Evolutionary conservation across 2,888 invertebrate species (phyloP).

Genomic region (Portevinia maculata): DNA sequence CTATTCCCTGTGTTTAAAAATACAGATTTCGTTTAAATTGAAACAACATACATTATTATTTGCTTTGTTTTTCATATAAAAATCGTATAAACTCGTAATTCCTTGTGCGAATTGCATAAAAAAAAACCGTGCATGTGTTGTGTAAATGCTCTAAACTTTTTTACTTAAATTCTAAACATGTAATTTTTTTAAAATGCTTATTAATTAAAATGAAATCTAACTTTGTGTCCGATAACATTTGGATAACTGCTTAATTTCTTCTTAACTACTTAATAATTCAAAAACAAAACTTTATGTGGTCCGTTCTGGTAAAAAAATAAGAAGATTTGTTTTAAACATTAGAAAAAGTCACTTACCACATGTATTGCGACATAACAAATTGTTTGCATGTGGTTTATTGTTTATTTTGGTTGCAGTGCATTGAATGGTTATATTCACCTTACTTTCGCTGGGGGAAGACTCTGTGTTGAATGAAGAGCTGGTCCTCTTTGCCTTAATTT

Average conservation of each 20-base stretch:
- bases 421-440: slow-evolving; percentile 30
- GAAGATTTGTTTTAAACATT: slow-evolving; percentile 7
- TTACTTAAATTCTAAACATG: slow-evolving; percentile 29
- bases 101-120: slow-evolving; percentile 38
- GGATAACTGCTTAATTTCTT: slow-evolving; percentile 11
- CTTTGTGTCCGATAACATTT: slow-evolving; percentile 38
- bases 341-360: slow-evolving; percentile 53
- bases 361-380: slow-evolving; percentile 18
- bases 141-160: slow-evolving; percentile 44
- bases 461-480: slow-evolving; percentile 30
- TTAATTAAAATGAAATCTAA: slow-evolving; percentile 24
- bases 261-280: slow-evolving; percentile 61
- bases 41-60: slow-evolving; percentile 31
- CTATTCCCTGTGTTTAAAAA: background rate
- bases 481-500: slow-evolving; percentile 37
- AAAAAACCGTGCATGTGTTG: slow-evolving; percentile 36
- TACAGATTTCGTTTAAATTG: slow-evolving; percentile 2
- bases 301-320: slow-evolving; percentile 40
- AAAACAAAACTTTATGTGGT: slow-evolving; percentile 23
- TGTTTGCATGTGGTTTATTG: slow-evolving; percentile 43
- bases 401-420: slow-evolving; percentile 44
- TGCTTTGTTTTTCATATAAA: slow-evolving; percentile 24
- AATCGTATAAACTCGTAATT: slow-evolving; percentile 53
- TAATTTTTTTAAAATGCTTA: slow-evolving; percentile 18
- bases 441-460: slow-evolving; percentile 58